Conservation (phyloP, 2,113 vertebrate species). For the Prietella phreatophila region DNA sequence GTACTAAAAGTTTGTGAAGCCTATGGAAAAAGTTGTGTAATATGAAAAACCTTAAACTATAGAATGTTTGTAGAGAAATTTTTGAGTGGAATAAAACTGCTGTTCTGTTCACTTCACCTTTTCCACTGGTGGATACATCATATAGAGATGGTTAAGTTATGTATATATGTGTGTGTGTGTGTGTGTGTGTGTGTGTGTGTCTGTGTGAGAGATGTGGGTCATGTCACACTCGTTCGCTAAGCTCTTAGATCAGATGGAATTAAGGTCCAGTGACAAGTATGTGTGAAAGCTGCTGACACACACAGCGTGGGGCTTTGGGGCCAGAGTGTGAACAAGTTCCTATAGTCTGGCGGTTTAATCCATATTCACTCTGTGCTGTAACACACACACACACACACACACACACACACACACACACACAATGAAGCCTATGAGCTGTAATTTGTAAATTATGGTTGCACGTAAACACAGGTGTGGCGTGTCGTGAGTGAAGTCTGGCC, state of each 20-base stretch:
- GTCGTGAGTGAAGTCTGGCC: too few species aligned
- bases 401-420: not conserved
- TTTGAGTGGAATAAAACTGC: not conserved
- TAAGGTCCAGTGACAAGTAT: constrained; percentile 71
- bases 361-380: not conserved
- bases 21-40: not conserved
- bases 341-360: not conserved
- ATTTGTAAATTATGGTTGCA: too few species aligned
- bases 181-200: constrained; percentile 26
- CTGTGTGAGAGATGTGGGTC: constrained; percentile 52
- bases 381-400: not conserved
- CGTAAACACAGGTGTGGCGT: too few species aligned
- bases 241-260: constrained; percentile 76
- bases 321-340: not conserved
- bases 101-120: not conserved
- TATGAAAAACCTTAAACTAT: not conserved
- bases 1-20: not conserved
- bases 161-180: not conserved
- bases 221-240: constrained; percentile 69
- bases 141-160: not conserved
- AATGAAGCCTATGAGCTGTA: not conserved
- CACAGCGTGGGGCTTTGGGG: constrained; percentile 65
- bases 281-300: constrained; percentile 76
- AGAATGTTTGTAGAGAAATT: not conserved
- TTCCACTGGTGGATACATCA: not conserved